These are phyloP conservation scores for Hypotaenidia okinawae DNA, from an alignment of 2,797 vertebrate species.

Conservation along the genomic window DNA sequence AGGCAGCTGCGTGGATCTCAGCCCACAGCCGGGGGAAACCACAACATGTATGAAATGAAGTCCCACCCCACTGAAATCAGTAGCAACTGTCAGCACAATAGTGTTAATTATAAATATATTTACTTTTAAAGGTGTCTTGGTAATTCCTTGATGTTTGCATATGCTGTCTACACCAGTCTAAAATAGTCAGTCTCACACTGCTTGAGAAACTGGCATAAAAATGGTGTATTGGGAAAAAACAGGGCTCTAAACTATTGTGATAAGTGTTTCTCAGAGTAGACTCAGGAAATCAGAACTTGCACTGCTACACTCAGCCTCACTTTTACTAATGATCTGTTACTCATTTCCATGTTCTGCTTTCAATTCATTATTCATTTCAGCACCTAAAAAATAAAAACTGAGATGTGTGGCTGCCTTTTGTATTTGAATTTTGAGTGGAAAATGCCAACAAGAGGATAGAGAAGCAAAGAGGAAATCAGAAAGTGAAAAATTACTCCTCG, in stretches of 20 bases:
- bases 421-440: not conserved
- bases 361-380: constrained; percentile 9
- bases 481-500: not conserved
- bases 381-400: not conserved
- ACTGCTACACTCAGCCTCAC: not conserved
- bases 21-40: too few relatives aligned
- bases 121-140: not conserved
- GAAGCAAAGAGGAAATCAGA: not conserved
- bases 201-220: not conserved
- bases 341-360: not conserved
- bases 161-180: not conserved
- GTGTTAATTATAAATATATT: not conserved
- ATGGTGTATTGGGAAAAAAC: not conserved
- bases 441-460: not conserved
- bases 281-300: not conserved
- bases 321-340: not conserved
- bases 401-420: not conserved
- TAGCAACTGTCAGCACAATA: not conserved
- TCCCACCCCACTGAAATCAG: not conserved
- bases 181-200: not conserved
- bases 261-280: not conserved
- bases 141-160: not conserved
- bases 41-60: not conserved
- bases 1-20: too few relatives aligned
- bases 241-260: not conserved